These are phyloP conservation scores for Uropetala carovei DNA, from an alignment of 2,888 invertebrate genomes.

Conservation along the genomic window DNA sequence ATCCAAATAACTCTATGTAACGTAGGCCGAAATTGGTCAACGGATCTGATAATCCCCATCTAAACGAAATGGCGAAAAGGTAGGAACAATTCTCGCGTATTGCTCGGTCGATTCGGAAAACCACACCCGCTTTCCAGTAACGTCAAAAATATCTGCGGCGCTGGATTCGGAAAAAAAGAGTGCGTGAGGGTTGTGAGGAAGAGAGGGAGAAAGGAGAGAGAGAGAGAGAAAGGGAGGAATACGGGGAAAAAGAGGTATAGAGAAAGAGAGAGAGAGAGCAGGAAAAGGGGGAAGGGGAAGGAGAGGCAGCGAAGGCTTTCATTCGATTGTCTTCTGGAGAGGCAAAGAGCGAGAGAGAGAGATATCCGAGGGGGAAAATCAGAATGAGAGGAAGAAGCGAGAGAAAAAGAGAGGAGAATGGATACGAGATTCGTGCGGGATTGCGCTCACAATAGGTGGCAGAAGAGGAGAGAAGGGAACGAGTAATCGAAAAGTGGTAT, in stretches of 20 bases:
- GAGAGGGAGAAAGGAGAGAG: slow-evolving; percentile 65
- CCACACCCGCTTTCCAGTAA: not conserved
- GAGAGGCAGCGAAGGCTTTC: slow-evolving; percentile 48
- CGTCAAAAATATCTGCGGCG: slow-evolving; percentile 14
- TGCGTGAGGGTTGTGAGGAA: slow-evolving; percentile 68
- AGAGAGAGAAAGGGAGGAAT: slow-evolving; percentile 66
- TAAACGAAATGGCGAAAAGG: not conserved
- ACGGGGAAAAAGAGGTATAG: not conserved
- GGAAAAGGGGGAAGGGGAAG: slow-evolving; percentile 54
- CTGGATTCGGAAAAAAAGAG: not conserved
- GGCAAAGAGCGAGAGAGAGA: slow-evolving; percentile 67
- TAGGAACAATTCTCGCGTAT: not conserved
- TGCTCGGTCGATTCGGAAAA: not conserved
- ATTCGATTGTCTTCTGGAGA: slow-evolving; percentile 67
- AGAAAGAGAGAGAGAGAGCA: not conserved
- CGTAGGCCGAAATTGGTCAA: not conserved
- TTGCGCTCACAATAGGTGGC: not conserved
- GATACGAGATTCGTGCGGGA: not conserved
- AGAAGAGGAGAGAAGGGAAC: not conserved
- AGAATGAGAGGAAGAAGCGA: slow-evolving; percentile 64
- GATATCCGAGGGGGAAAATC: slow-evolving; percentile 27
- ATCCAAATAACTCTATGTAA: no score
- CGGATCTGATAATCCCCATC: not conserved
- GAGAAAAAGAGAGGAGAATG: slow-evolving; percentile 65
- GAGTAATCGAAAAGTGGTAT: not conserved